phyloP scores from a whole-genome alignment of 2,888 invertebrate species.

The Amblyteles armatorius region DNA sequence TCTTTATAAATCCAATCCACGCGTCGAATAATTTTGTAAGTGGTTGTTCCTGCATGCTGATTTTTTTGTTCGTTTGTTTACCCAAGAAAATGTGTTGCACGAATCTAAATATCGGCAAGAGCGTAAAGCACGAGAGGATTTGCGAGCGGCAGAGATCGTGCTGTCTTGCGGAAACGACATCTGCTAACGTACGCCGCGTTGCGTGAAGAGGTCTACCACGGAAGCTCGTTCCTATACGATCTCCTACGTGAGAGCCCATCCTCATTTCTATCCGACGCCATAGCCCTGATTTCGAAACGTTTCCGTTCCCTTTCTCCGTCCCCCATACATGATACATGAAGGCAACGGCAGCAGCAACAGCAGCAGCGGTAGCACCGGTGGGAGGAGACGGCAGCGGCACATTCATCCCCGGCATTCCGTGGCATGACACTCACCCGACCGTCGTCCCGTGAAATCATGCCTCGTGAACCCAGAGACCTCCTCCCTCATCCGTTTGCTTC shows the following conservation, averaged over 20 bases:
- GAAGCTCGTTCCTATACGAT: not conserved
- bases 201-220: slow-evolving; percentile 69
- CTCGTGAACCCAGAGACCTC: slow-evolving; percentile 76
- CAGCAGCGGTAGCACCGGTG: slow-evolving; percentile 15
- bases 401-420: slow-evolving; percentile 74
- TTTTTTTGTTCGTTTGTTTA: not conserved
- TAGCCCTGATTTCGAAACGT: slow-evolving; percentile 50
- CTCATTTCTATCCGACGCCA: slow-evolving; percentile 35
- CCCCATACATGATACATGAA: slow-evolving; percentile 80
- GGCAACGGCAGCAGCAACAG: slow-evolving; percentile 49
- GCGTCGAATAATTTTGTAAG: slow-evolving; percentile 20
- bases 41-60: not conserved
- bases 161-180: slow-evolving; percentile 74
- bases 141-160: slow-evolving; percentile 37
- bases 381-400: slow-evolving; percentile 65
- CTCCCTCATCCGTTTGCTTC: slow-evolving; percentile 51
- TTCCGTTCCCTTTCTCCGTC: slow-evolving; percentile 71
- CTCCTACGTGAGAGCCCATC: slow-evolving; percentile 6
- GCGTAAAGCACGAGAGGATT: not conserved
- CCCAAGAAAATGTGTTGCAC: not conserved
- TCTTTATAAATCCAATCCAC: slow-evolving; percentile 8
- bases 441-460: slow-evolving; percentile 83
- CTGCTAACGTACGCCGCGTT: slow-evolving; percentile 73
- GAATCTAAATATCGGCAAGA: slow-evolving; percentile 30
- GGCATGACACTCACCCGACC: slow-evolving; percentile 81